Base-by-base conservation (phyloP, 2,113 vertebrate species). In the Egretta garzetta region DNA sequence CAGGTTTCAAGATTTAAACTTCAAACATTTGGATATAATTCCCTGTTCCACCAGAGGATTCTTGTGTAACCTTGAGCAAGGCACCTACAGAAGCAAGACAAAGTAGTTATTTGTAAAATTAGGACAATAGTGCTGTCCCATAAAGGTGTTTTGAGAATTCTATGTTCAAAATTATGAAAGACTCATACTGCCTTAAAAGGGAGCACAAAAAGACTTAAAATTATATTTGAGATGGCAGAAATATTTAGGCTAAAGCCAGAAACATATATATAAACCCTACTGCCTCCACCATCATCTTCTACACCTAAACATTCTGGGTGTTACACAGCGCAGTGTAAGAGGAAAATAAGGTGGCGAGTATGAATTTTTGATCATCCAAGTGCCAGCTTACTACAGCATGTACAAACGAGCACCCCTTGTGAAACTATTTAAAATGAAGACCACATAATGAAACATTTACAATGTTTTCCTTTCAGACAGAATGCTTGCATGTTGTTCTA, bases 21-120 rank as follows among this genome's bases (percentile, higher is more conserved):
- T 39, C 45, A 80, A 86, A 76, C 49, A 76, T 17, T 63, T 50
- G 20, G 37, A 45, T 15, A 70, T 6, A 87, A 91, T 30, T 49
- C 52, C 32, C 62, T 75, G 15, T 66, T 75, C 53, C 58, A 88
- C 7, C 33, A 62, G 6, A 89, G 20, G 52, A 86, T 14, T 89
- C 73, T 41, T 85, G 45, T 33, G 39, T 72, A 87, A 87, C 66
- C 77, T 94, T 84, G 49, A 91, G 41, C 30, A 93, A 91, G 45
- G 5, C 83, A 95, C 49, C 45, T 49, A 76, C 49, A 41, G 63
- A 95, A 94, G 87, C 27, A 93, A 93, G 56, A 91, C n/a, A 37
- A 80, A 67, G 84, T 5, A 88, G 85, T 66, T 82, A 80, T 53
- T 75, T 87, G 77, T 45, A 85, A 96, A 95, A 95, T 72, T 17